Percentiles rank a stretch among this genome's conserved stretches.
phyloP scores from a whole-genome alignment of 2,888 invertebrate species.

The Andrena fulva region DNA sequence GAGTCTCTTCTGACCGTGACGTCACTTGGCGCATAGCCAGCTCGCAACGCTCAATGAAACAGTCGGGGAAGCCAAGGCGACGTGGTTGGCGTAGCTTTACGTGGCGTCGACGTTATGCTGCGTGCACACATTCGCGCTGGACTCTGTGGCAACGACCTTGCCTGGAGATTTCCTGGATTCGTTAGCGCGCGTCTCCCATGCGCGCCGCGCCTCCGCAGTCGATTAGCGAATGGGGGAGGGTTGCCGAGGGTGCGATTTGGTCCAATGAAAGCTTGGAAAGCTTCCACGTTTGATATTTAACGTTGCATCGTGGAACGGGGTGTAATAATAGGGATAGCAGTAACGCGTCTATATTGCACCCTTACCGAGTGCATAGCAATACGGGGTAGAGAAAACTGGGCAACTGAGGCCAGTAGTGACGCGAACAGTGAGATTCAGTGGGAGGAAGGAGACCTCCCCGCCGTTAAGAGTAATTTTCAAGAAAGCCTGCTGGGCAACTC shows the following conservation, averaged over 20 bases:
- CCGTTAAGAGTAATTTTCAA: too few relatives aligned
- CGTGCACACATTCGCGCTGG: slow-evolving; percentile 61
- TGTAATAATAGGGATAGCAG: background rate
- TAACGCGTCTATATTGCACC: background rate
- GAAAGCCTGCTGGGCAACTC: too few relatives aligned
- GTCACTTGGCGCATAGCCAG: slow-evolving; percentile 80
- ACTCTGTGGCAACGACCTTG: slow-evolving; percentile 71
- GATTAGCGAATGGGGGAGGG: background rate
- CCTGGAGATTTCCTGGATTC: slow-evolving; percentile 57
- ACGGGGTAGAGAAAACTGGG: too few relatives aligned
- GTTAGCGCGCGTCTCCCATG: slow-evolving; percentile 23
- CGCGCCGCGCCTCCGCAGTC: background rate
- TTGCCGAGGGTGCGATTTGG: background rate
- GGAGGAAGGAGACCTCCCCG: too few relatives aligned
- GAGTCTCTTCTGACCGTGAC: slow-evolving; percentile 74
- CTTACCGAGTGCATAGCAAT: too few relatives aligned
- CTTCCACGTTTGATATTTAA: background rate
- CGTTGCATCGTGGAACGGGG: background rate
- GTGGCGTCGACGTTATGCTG: slow-evolving; percentile 63
- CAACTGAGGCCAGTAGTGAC: too few relatives aligned
- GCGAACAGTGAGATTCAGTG: too few relatives aligned
- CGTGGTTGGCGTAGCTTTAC: slow-evolving; percentile 67
- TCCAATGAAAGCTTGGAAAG: background rate
- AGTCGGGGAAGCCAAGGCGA: slow-evolving; percentile 69
- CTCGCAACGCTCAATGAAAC: slow-evolving; percentile 80